Evolutionary conservation across 2,797 vertebrate species (phyloP).

Genomic region (Lindbergichthys nudifrons): DNA sequence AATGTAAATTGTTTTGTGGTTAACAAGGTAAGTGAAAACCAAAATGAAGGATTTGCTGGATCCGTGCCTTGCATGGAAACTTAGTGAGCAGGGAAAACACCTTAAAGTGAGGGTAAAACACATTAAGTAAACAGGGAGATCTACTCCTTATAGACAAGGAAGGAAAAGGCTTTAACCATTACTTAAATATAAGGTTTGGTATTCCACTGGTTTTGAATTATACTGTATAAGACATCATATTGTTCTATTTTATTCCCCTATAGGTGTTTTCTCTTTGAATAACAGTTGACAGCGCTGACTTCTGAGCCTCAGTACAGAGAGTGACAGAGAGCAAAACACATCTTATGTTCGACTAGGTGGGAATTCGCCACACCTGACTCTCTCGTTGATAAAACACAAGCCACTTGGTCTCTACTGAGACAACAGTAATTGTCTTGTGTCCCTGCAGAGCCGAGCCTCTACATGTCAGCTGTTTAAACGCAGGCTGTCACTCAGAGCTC

Average conservation of each 20-base stretch:
- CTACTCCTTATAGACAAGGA: not conserved
- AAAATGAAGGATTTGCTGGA: slow-evolving; percentile 43
- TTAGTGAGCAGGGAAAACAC: not conserved
- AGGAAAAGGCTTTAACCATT: not conserved
- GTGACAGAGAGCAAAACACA: slow-evolving; percentile 32
- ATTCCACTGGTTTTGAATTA: not conserved
- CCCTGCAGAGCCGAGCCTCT: slow-evolving; percentile 27
- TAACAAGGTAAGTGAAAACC: slow-evolving; percentile 53
- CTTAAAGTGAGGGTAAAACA: not conserved
- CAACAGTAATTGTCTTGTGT: slow-evolving; percentile 61
- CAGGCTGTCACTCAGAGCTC: slow-evolving; percentile 40
- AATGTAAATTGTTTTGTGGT: slow-evolving; percentile 41
- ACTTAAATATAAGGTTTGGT: slow-evolving; percentile 3
- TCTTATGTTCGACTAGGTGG: slow-evolving; percentile 20
- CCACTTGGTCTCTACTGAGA: slow-evolving; percentile 30
- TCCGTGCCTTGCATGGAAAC: slow-evolving; percentile 4
- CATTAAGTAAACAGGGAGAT: not conserved
- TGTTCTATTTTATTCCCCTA: not conserved
- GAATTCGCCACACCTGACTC: slow-evolving; percentile 43
- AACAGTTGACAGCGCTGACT: slow-evolving; percentile 19
- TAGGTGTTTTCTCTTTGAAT: slow-evolving; percentile 26
- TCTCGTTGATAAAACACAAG: slow-evolving; percentile 37
- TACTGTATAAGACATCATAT: not conserved
- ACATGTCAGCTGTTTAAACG: slow-evolving; percentile 16
- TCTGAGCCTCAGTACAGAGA: slow-evolving; percentile 17